phyloP scores from a whole-genome alignment of 2,888 invertebrate genomes.

The Tetranychus truncatus region DNA sequence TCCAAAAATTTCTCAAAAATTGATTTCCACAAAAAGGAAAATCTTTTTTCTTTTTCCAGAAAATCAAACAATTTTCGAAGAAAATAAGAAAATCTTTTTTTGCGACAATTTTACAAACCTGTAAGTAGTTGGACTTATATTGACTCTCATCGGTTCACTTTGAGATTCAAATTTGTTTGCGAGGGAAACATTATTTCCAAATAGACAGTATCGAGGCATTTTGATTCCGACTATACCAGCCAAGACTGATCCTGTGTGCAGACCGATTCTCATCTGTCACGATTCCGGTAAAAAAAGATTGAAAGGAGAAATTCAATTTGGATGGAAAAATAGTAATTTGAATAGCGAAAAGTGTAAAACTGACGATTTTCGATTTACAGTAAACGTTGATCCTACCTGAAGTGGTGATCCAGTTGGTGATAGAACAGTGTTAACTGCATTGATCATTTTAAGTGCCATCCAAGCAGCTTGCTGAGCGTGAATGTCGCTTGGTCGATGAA shows the following conservation, averaged over 20 bases:
- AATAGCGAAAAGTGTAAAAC: neutral
- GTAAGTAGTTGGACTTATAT: constrained; percentile 79
- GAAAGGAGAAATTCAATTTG: neutral
- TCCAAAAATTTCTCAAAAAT: too few species aligned
- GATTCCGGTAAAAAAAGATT: neutral
- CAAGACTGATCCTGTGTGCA: constrained; percentile 77
- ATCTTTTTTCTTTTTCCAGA: too few species aligned
- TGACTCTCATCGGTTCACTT: constrained; percentile 71
- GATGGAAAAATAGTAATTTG: too few species aligned
- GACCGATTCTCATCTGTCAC: constrained; percentile 89
- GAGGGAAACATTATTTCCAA: constrained; percentile 82
- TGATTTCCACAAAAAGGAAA: too few species aligned
- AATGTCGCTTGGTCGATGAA: constrained; percentile 63
- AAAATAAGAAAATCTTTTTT: too few species aligned
- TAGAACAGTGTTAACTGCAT: constrained; percentile 63
- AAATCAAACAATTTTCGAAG: too few species aligned
- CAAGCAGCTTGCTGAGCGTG: constrained; percentile 87
- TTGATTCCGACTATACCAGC: constrained; percentile 86
- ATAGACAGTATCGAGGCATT: constrained; percentile 81
- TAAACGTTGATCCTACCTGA: too few species aligned
- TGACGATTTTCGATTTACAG: constrained; percentile 15
- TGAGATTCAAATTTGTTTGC: constrained; percentile 91
- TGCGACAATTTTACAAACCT: too few species aligned
- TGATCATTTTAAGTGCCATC: constrained; percentile 89
- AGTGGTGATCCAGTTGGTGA: constrained; percentile 83